phyloP scores from a whole-genome alignment of 2,888 invertebrate species.

The Odontothrips loti region DNA sequence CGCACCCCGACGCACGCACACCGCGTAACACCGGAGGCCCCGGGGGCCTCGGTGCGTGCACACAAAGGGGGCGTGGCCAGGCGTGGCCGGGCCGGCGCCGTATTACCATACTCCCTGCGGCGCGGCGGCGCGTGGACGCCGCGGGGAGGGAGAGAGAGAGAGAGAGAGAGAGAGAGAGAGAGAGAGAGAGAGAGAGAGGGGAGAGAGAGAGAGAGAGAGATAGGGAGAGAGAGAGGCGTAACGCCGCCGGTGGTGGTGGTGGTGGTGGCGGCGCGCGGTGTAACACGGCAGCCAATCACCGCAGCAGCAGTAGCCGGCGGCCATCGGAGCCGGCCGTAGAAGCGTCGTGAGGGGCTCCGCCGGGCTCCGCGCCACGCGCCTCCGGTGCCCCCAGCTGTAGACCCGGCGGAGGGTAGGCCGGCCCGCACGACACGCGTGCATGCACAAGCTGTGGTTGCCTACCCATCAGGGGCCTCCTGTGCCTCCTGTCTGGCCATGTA shows the following conservation, averaged over 20 bases:
- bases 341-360: neutral
- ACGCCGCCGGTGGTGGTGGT: too few relatives aligned
- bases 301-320: neutral
- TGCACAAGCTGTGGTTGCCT: too few relatives aligned
- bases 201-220: neutral
- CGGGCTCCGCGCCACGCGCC: neutral
- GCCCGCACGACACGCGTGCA: too few relatives aligned
- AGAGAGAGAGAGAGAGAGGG: too few relatives aligned
- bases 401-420: too few relatives aligned
- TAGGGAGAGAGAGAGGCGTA: too few relatives aligned
- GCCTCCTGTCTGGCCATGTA: too few relatives aligned
- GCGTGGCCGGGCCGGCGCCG: neutral
- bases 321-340: neutral
- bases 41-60: neutral
- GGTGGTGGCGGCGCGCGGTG: neutral
- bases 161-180: neutral
- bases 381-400: too few relatives aligned
- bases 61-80: neutral
- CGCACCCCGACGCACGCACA: neutral
- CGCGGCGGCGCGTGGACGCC: slow-evolving; percentile 1
- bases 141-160: neutral
- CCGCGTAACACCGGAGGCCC: neutral
- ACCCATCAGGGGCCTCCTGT: too few relatives aligned
- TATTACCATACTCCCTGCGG: neutral
- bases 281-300: slow-evolving; percentile 19